Percentiles rank a stretch among this genome's conserved stretches.
These are phyloP conservation scores for Gulo gulo DNA, from an alignment of 2,113 vertebrate genomes.

Conservation along the genomic window DNA sequence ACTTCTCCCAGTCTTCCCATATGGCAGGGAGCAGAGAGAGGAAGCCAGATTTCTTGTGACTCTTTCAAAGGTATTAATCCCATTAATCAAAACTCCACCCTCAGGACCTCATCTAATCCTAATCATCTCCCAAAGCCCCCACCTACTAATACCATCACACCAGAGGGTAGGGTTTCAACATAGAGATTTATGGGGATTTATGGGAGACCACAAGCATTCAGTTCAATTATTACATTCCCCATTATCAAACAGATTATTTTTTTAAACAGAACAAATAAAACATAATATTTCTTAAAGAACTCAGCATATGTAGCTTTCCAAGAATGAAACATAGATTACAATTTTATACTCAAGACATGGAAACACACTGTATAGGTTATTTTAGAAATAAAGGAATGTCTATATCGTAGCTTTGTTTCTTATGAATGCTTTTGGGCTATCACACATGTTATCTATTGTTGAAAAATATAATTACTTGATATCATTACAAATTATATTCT, in stretches of 20 bases:
- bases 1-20: neutral
- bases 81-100: neutral
- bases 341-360: neutral
- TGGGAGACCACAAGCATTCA: neutral
- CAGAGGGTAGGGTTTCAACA: neutral
- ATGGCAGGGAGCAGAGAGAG: neutral
- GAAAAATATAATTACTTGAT: neutral
- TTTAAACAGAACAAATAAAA: neutral
- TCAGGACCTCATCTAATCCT: neutral
- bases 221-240: neutral
- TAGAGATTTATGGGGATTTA: neutral
- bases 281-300: neutral
- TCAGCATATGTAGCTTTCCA: neutral
- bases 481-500: neutral
- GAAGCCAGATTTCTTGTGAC: neutral
- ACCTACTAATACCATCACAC: neutral
- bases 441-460: neutral
- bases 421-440: neutral
- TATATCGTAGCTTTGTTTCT: neutral
- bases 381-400: neutral
- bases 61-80: neutral
- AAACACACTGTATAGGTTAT: neutral
- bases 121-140: neutral
- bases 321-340: neutral
- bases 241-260: neutral